Evolutionary conservation across 2,797 vertebrate species (phyloP).

Genomic region (Aulostomus chinensis): DNA sequence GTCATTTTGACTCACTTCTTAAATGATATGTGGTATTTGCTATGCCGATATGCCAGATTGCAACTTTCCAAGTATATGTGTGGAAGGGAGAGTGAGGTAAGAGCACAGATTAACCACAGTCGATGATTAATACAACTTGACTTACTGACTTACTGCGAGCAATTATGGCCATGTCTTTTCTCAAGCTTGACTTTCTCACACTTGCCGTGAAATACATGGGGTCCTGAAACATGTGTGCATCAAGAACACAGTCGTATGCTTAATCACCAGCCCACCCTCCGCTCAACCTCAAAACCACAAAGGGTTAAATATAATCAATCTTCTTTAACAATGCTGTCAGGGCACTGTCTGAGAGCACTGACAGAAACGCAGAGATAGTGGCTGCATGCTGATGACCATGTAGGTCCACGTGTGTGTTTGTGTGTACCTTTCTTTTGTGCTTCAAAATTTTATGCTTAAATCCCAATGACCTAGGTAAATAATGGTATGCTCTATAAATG

Average conservation of each 20-base stretch:
- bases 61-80: slow-evolving; percentile 37
- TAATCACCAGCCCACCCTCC: slow-evolving; percentile 70
- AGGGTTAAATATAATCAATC: slow-evolving; percentile 84
- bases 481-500: neutral
- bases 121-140: slow-evolving; percentile 80
- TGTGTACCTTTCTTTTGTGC: neutral
- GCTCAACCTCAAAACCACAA: slow-evolving; percentile 79
- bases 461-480: slow-evolving; percentile 6
- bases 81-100: slow-evolving; percentile 62
- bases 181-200: slow-evolving; percentile 76
- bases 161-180: slow-evolving; percentile 80
- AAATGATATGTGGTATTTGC: slow-evolving; percentile 58
- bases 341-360: slow-evolving; percentile 60
- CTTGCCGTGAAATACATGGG: slow-evolving; percentile 58
- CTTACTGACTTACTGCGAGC: slow-evolving; percentile 78
- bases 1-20: slow-evolving; percentile 64
- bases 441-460: slow-evolving; percentile 14
- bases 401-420: slow-evolving; percentile 12
- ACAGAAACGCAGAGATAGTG: slow-evolving; percentile 61
- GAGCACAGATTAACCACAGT: slow-evolving; percentile 70
- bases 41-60: slow-evolving; percentile 53
- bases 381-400: slow-evolving; percentile 17
- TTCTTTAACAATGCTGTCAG: slow-evolving; percentile 81
- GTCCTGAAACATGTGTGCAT: slow-evolving; percentile 70
- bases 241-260: slow-evolving; percentile 63